Evolutionary conservation across 2,113 vertebrate genomes (phyloP), one percentile per base, ranked within the genome.

Genomic region (Artemisiospiza belli): DNA sequence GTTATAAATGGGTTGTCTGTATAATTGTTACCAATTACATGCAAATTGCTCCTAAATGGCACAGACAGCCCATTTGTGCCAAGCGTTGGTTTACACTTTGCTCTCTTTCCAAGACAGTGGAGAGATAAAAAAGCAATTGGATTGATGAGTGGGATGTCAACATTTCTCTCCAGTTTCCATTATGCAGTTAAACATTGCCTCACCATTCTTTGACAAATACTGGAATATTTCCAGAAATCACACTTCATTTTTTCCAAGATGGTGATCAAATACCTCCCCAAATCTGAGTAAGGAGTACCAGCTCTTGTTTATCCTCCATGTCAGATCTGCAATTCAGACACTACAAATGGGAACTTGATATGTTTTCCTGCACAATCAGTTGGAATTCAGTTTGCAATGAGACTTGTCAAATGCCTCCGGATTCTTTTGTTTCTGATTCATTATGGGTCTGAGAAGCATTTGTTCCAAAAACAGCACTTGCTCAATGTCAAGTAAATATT

Each of bases 31-130:
- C 92, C 93, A 92, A 94, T 96, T 94, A 96, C 91, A 94, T 89
- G 81, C 67, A 94, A 95, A 96, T 97, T 93, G 93, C 86, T 93
- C 78, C 75, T 97, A 94, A 90, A 95, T 70, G 94, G 87, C 95
- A 96, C 90, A 85, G 94, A 84, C 93, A 96, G 91, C 75, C 85
- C 96, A 97, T 97, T 95, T 97, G 78, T 96, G 94, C 87, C 93
- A 96, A 96, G 88, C 11, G 47, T 89, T 95, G 69, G 92, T 97
- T 98, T 97, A 97, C 55, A 93, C 94, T 97, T 97, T 95, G 94
- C 88, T 97, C 93, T 95, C 90, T 92, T 96, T 96, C 92, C 95
- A 96, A 95, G 96, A 95, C 83, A 41, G 95, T 90, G 95, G 89
- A 91, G 94, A 97, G 97, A 97, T 96, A 97, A 96, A 96, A 94